phyloP scores from a whole-genome alignment of 2,888 invertebrate species.

The Dexiosoma caninum region DNA sequence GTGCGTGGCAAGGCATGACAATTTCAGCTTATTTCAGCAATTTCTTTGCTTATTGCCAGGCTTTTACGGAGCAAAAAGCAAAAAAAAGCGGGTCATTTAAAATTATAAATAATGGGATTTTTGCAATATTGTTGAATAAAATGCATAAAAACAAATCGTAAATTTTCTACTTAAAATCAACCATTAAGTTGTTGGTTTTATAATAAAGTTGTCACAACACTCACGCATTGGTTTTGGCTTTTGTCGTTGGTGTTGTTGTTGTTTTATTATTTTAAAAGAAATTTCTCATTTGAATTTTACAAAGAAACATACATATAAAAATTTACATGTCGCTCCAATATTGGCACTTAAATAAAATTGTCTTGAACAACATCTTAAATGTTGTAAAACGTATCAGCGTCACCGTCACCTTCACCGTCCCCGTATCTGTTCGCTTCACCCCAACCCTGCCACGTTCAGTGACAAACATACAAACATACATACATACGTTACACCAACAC shows the following conservation, averaged over 20 bases:
- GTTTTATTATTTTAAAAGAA: slow-evolving; percentile 22
- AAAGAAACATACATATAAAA: background rate
- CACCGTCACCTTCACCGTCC: background rate
- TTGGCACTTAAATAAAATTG: slow-evolving; percentile 44
- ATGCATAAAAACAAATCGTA: slow-evolving; percentile 62
- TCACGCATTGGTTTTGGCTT: slow-evolving; percentile 48
- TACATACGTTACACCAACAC: background rate
- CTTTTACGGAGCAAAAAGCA: background rate
- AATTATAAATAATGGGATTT: slow-evolving; percentile 61
- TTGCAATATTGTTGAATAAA: slow-evolving; percentile 28
- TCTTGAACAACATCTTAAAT: slow-evolving; percentile 28
- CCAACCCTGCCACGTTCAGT: too few relatives aligned
- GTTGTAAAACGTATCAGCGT: background rate
- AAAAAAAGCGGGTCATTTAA: slow-evolving; percentile 60
- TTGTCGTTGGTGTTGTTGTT: background rate
- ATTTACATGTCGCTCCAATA: slow-evolving; percentile 53
- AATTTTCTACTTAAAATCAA: slow-evolving; percentile 62
- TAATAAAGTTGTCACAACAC: slow-evolving; percentile 64
- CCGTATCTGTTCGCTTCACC: background rate
- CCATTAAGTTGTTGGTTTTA: slow-evolving; percentile 62
- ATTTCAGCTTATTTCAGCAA: background rate
- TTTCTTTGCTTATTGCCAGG: background rate
- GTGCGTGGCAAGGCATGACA: too few relatives aligned
- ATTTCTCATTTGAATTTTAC: background rate
- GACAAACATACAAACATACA: background rate